Evolutionary conservation across 2,113 vertebrate species (phyloP), one percentile per base, ranked within the genome.

Genomic region (Actenoides hombroni): DNA sequence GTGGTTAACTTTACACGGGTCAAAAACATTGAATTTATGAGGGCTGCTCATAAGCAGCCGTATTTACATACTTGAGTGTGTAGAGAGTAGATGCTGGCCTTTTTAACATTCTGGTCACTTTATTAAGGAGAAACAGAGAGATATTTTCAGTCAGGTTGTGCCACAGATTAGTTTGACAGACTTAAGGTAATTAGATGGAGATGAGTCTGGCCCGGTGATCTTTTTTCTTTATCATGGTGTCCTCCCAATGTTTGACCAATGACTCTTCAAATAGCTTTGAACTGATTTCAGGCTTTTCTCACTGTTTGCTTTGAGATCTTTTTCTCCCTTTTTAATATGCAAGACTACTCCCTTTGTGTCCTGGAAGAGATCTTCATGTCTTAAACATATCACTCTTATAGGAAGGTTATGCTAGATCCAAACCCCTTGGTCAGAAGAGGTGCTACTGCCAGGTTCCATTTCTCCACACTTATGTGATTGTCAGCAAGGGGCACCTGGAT

Each of bases 211-310:
- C 78, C 67, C 14, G 1, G 24, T 69, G 75, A 95, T 84, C 49
- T 69, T 91, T 91, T 91, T 92, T 44, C 78, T 95, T 94, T 85
- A 44, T 71, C 44, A 9, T 54, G 33, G 31, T 83, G 53, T 65
- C 53, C 93, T 87, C 69, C 53, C 35, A 21, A 33, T 57, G 59
- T 89, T 92, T 95, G 74, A 75, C 44, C 54, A 83, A 61, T 26
- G 54, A 69, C n/a, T 75, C 37, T 87, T 88, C 54, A 80, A 76
- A 77, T 3, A 69, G 40, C 16, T 87, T 80, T 65, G 57, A 94
- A 73, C 44, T 12, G 21, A 92, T 61, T 79, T 85, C 76, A 69
- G 40, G 40, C 33, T 92, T 87, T 86, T 57, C 49, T 89, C 44
- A 29, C 29, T 61, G 16, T 77, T 95, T 92, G n/a, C 1, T 1